Conservation (phyloP, 2,113 vertebrate genomes). For the Uria lomvia region DNA sequence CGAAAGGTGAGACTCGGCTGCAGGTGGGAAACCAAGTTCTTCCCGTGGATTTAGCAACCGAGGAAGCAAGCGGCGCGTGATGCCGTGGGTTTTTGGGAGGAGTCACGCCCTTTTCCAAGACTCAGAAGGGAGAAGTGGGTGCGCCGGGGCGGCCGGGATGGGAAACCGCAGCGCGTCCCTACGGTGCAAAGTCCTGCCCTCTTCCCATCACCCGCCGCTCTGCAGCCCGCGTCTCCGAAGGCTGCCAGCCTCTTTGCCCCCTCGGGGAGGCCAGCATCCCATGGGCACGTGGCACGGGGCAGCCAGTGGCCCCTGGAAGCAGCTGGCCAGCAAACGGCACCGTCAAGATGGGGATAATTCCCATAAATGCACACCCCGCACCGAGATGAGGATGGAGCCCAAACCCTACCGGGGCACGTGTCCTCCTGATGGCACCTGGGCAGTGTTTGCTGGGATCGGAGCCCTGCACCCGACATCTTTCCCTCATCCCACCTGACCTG, state of each 20-base stretch:
- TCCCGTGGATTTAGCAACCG: neutral
- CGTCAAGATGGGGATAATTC: neutral
- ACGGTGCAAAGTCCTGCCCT: neutral
- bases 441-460: neutral
- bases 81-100: neutral
- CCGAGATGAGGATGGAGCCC: rapidly evolving
- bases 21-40: neutral
- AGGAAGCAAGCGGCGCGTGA: neutral
- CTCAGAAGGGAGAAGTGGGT: neutral
- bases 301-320: neutral
- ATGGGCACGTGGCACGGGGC: rapidly evolving
- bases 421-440: neutral
- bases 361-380: neutral
- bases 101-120: neutral
- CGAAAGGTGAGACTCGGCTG: neutral
- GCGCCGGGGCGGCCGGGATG: rapidly evolving
- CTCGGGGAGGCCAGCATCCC: rapidly evolving
- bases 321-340: neutral
- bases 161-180: rapidly evolving
- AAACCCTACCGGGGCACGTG: rapidly evolving
- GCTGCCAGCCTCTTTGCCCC: neutral
- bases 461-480: neutral
- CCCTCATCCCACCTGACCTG: neutral
- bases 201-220: neutral
- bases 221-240: neutral